Evolutionary conservation across 2,888 invertebrate genomes (phyloP).

Genomic region (Operophtera brumata): DNA sequence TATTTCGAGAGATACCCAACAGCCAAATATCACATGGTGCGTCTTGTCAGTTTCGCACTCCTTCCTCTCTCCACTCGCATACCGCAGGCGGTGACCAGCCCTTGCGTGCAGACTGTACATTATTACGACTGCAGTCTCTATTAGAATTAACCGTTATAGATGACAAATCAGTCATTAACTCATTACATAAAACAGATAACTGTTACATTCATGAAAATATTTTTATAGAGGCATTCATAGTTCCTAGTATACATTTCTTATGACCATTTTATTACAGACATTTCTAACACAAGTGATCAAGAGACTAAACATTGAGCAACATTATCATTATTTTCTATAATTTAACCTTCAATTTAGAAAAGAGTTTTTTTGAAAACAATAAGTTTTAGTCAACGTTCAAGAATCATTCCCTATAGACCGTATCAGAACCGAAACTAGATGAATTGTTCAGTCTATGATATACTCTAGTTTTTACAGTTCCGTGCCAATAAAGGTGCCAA

Average conservation of each 20-base stretch:
- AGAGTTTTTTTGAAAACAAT: background rate
- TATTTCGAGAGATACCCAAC: too few species aligned
- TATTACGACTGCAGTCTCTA: too few species aligned
- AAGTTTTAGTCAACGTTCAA: background rate
- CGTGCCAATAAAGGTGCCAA: too few species aligned
- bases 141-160: too few species aligned
- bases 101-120: too few species aligned
- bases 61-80: too few species aligned
- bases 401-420: background rate
- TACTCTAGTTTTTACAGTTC: background rate
- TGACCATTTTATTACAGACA: background rate
- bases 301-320: slow-evolving; percentile 23
- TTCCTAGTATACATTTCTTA: background rate
- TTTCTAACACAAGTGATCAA: background rate
- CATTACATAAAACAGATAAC: background rate
- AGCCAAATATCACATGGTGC: too few species aligned
- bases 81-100: too few species aligned
- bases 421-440: background rate
- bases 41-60: too few species aligned
- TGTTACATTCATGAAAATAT: background rate
- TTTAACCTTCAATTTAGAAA: background rate
- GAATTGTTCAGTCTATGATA: background rate
- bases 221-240: background rate
- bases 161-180: too few species aligned
- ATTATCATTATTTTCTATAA: slow-evolving; percentile 8